Conservation (phyloP, 2,797 vertebrate genomes). For the Steatocranus sp. region DNA sequence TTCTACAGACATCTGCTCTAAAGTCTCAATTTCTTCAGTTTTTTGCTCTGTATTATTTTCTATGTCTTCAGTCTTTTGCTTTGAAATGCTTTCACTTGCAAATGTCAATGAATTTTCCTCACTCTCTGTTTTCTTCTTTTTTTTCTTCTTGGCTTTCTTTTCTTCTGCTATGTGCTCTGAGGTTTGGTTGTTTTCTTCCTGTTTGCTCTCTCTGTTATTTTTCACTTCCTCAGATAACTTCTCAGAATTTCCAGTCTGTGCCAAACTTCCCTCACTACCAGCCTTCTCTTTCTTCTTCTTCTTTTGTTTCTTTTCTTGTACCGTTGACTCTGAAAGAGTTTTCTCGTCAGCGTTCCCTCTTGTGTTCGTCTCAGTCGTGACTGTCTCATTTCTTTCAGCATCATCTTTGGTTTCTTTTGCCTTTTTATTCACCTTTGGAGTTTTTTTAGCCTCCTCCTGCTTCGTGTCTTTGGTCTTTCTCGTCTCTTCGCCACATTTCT, state of each 20-base stretch:
- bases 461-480: background rate
- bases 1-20: background rate
- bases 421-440: background rate
- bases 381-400: background rate
- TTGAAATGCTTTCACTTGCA: background rate
- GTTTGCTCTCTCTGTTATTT: background rate
- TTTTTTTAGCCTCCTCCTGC: background rate
- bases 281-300: conserved; percentile 32
- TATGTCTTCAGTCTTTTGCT: background rate
- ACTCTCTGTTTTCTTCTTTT: background rate
- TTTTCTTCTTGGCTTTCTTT: conserved; percentile 49
- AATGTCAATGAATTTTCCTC: background rate
- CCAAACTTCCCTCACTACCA: background rate
- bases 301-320: conserved; percentile 28
- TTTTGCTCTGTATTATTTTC: background rate
- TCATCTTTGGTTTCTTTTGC: background rate
- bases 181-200: background rate
- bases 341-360: background rate
- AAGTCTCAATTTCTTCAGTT: background rate
- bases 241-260: background rate
- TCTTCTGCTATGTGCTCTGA: background rate
- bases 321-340: background rate
- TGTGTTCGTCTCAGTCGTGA: background rate
- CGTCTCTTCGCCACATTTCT: background rate
- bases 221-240: background rate